phyloP scores from a whole-genome alignment of 2,797 vertebrate species.

The Sorex maritimensis region DNA sequence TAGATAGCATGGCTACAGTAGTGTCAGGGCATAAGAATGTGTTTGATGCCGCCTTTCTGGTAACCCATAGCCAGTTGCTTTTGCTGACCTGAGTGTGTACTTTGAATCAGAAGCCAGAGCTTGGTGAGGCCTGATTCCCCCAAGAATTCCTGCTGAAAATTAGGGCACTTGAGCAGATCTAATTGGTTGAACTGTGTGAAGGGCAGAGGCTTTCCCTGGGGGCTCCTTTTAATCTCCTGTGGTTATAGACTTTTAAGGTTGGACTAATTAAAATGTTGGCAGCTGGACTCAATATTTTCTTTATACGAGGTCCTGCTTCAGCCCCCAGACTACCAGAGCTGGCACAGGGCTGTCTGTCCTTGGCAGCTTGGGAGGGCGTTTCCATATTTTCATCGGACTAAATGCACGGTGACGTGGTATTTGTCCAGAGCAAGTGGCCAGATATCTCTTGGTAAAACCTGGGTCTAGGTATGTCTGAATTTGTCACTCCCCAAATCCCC shows the following conservation, averaged over 20 bases:
- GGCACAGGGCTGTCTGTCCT: slow-evolving; percentile 28
- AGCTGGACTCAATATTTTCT: slow-evolving; percentile 72
- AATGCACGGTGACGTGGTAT: slow-evolving; percentile 11
- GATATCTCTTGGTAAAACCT: background rate
- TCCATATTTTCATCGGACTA: slow-evolving; percentile 46
- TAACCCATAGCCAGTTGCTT: background rate
- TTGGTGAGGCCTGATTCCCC: slow-evolving; percentile 73
- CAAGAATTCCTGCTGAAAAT: slow-evolving; percentile 82
- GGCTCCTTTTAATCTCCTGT: slow-evolving; percentile 69
- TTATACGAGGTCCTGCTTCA: slow-evolving; percentile 53
- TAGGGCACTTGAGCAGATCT: slow-evolving; percentile 65
- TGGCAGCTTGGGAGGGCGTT: slow-evolving; percentile 42
- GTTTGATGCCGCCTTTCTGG: slow-evolving; percentile 34
- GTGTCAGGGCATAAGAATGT: slow-evolving; percentile 52
- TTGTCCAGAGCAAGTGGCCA: slow-evolving; percentile 32
- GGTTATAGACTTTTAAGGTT: slow-evolving; percentile 75
- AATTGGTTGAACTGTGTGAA: slow-evolving; percentile 71
- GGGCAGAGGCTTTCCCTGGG: slow-evolving; percentile 65
- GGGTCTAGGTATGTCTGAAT: slow-evolving; percentile 27
- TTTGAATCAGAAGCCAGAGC: slow-evolving; percentile 57
- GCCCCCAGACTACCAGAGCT: slow-evolving; percentile 37
- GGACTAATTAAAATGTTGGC: slow-evolving; percentile 60
- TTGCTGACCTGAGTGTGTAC: slow-evolving; percentile 59
- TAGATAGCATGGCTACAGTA: background rate
- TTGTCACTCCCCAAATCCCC: slow-evolving; percentile 48